Evolutionary conservation across 2,888 invertebrate genomes (phyloP), one percentile per base, ranked within the genome.

Genomic region (Clitarchus hookeri): DNA sequence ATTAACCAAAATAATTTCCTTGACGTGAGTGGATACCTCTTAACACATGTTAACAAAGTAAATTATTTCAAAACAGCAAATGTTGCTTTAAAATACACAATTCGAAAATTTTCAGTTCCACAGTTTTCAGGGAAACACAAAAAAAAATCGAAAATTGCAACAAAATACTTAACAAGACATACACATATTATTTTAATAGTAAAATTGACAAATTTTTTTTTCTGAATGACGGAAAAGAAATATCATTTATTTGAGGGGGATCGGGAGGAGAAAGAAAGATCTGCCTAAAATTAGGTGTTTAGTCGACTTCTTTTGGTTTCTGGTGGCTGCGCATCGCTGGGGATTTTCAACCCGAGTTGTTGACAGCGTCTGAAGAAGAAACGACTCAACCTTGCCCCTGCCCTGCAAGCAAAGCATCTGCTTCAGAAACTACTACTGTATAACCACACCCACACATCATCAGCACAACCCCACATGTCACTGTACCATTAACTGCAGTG

Each of bases 311-410:
- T 87, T 54, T 87, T 87, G 53, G 85, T 54, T 53, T 84, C 85
- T 27, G 87, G 86, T 48, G 79, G 82, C 19, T 83, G 83, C 13
- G 84, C 86, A 36, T 90, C 92, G 90, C 89, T 92, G 89, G 88
- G 91, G 89, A 89, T 91, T 91, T 88, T 92, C 89, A 96, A 91
- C 77, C 94, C 93, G 25, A 96, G 90, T 87, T 97, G 96, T 88
- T 93, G 92, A 90, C 96, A 95, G 78, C 95, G 94, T 89, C 95
- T 95, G 89, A 94, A 94, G 87, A 97, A 95, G 91, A 94, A 95
- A 89, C 94, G 94, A 89, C 96, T 94, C 88, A 97, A 92, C 86
- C 94, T 93, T 89, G 93, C 93, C 85, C 97, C 97, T 90, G 96
- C 95, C 91, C 97, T 97, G 92, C 88, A 93, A 91, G 90, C 90